Conservation (phyloP, 2,888 invertebrate species). For the Trypoxylon attenuatum region DNA sequence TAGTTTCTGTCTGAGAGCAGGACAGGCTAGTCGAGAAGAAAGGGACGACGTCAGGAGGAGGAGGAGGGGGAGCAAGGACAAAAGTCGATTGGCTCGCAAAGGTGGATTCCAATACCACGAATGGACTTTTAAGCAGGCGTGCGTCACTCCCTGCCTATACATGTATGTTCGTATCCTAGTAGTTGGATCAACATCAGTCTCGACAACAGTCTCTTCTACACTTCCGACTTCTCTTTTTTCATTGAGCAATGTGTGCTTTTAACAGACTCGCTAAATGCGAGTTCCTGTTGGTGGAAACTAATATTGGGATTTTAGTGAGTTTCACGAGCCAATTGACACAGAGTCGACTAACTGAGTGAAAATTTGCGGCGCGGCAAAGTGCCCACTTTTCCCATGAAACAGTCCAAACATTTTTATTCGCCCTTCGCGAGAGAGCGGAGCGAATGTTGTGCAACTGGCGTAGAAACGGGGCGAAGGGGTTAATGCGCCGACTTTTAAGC, state of each 20-base stretch:
- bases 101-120: conserved; percentile 69
- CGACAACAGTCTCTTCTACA: conserved; percentile 1
- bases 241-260: no score
- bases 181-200: conserved; percentile 41
- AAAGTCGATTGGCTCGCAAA: conserved; percentile 53
- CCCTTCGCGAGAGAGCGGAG: background rate
- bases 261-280: no score
- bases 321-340: background rate
- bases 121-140: conserved; percentile 74
- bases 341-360: background rate
- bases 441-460: background rate
- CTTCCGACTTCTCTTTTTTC: background rate
- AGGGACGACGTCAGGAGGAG: conserved; percentile 2
- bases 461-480: background rate
- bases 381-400: background rate
- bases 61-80: conserved; percentile 40
- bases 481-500: background rate
- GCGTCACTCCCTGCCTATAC: conserved; percentile 61
- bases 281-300: no score
- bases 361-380: background rate
- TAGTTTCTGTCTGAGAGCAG: background rate
- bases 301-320: background rate
- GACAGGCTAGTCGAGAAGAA: conserved; percentile 1
- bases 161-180: no score
- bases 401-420: background rate